Base-by-base conservation (phyloP, 1,140 invertebrate genomes). In the Phymorhynchus buccinoides region DNA sequence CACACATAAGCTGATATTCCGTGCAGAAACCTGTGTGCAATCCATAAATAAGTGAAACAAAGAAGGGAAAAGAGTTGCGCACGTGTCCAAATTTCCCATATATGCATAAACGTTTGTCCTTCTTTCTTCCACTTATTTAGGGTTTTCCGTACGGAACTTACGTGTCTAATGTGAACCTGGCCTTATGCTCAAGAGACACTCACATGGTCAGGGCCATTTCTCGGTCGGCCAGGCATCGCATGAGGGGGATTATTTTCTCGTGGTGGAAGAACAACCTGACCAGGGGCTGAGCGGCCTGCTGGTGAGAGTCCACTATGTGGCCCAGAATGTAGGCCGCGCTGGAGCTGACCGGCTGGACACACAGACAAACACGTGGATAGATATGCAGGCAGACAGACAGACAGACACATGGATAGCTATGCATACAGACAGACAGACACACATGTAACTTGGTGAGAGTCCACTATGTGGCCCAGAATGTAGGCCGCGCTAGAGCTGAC, bases 181-280 rank as follows among this genome's bases (percentile, higher is more conserved):
- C n/a, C n/a, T n/a, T n/a, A n/a, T n/a, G n/a, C 22, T 68, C 7
- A 68, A 16, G 7, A 35, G 12, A 42, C 37, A 95, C 96, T 96
- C 92, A 97, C 96, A 96, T 97, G 84, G 97, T 95, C 93, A 96
- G 96, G 35, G 96, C 96, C 91, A 98, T 97, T 94, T 98, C 97
- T 88, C 96, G 95, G 92, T 96, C 95, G 48, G 97, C 97, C 82
- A 98, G 94, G 44, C 95, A 95, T 90, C 95, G 95, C 86, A 98
- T 96, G 80, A 97, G 95, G 66, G 96, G 96, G 80, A 97, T 96
- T 88, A 98, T 95, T 94, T 96, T 95, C 87, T 96, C 96, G 93
- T 97, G 96, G 92, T 97, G 96, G 78, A 97, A 95, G 90, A 98
- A 96, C 85, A 98, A 94, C 87, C 96, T 94, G 62, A 97, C 96